These are phyloP conservation scores for Creontiades dilutus DNA, from an alignment of 2,888 invertebrate species.

Conservation along the genomic window DNA sequence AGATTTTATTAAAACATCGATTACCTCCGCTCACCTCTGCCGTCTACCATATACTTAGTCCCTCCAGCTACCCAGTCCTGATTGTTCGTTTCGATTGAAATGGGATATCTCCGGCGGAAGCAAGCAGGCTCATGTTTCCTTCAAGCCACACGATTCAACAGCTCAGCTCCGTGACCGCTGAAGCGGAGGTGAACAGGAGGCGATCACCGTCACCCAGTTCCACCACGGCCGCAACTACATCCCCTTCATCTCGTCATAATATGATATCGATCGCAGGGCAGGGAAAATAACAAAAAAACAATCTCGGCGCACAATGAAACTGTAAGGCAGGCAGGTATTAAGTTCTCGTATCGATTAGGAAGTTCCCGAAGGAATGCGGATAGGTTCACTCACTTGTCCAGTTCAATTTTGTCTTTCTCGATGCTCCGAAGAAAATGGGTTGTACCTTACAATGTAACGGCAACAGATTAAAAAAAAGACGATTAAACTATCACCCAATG, in stretches of 20 bases:
- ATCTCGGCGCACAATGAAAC: neutral
- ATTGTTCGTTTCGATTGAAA: slow-evolving; percentile 50
- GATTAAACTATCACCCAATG: no score
- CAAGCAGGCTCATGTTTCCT: neutral
- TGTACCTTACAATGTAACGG: no score
- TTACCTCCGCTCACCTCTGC: no score
- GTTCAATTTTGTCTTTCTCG: neutral
- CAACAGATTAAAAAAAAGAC: no score
- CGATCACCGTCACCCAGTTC: slow-evolving; percentile 33
- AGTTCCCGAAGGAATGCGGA: neutral
- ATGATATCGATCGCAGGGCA: neutral
- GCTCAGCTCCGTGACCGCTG: slow-evolving; percentile 33
- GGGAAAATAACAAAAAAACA: neutral
- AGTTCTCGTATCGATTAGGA: neutral
- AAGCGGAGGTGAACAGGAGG: slow-evolving; percentile 42
- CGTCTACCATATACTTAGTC: no score
- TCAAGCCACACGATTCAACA: slow-evolving; percentile 47
- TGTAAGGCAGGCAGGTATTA: slow-evolving; percentile 1
- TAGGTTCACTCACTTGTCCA: neutral
- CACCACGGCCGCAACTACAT: neutral
- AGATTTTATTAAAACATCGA: no score
- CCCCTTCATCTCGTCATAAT: slow-evolving; percentile 41
- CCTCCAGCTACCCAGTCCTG: neutral
- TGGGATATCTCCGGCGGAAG: slow-evolving; percentile 53
- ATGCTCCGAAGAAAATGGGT: neutral